These are phyloP conservation scores for Aegithalos caudatus DNA, from an alignment of 2,113 vertebrate genomes.

Conservation along the genomic window DNA sequence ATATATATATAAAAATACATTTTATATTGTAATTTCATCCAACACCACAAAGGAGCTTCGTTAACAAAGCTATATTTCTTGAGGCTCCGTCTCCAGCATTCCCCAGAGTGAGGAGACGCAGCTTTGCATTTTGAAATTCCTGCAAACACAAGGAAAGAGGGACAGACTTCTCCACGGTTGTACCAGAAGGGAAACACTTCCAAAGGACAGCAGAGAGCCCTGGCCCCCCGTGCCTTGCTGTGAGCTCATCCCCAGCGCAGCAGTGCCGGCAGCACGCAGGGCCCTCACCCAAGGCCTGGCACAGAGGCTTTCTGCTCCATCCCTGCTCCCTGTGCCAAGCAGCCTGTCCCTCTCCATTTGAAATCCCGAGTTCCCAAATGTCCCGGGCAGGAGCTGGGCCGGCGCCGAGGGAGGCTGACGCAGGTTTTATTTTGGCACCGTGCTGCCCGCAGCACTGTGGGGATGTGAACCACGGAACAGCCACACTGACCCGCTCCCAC, in stretches of 20 bases:
- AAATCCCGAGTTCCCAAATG: neutral
- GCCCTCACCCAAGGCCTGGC: neutral
- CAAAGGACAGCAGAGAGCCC: neutral
- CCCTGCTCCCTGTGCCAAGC: neutral
- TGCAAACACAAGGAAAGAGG: neutral
- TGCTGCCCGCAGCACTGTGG: neutral
- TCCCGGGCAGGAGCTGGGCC: neutral
- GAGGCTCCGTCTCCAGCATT: neutral
- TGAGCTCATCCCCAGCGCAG: neutral
- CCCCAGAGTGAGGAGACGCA: neutral
- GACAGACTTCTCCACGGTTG: neutral
- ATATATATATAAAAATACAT: too few relatives aligned
- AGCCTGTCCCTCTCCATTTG: constrained; percentile 33
- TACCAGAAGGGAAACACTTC: neutral
- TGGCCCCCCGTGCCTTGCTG: neutral
- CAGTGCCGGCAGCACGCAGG: neutral
- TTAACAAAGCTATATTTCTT: neutral
- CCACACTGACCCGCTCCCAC: neutral
- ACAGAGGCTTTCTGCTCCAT: neutral
- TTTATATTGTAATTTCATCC: neutral
- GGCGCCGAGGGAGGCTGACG: neutral
- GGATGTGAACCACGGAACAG: neutral
- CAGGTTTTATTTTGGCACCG: constrained; percentile 34
- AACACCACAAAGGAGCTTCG: neutral
- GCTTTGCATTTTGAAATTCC: neutral